Conservation (phyloP, 1,140 invertebrate species). For the Ruditapes philippinarum region DNA sequence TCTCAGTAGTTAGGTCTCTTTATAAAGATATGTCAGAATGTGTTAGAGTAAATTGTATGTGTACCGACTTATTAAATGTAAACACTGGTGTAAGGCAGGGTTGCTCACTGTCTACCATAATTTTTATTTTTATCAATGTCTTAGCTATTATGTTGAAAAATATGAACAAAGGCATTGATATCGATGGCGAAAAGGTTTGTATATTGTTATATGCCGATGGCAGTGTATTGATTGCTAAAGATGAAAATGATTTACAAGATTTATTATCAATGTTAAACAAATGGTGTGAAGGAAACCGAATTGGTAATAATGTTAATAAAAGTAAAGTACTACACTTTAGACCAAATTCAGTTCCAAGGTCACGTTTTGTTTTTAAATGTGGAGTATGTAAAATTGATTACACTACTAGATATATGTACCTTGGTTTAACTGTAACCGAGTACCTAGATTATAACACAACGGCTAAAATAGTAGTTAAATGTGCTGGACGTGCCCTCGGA, state of each 20-base stretch:
- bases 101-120: background rate
- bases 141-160: background rate
- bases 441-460: background rate
- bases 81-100: background rate
- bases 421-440: background rate
- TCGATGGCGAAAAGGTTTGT: background rate
- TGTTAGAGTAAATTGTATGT: background rate
- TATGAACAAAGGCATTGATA: background rate
- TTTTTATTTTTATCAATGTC: background rate
- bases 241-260: conserved; percentile 18
- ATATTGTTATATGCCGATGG: conserved; percentile 21
- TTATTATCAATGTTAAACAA: background rate
- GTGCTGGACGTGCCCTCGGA: background rate
- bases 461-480: background rate
- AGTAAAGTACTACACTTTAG: conserved; percentile 23
- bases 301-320: background rate
- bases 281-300: background rate
- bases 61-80: conserved; percentile 7
- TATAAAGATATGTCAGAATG: background rate
- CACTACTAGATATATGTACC: background rate
- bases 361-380: background rate
- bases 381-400: background rate
- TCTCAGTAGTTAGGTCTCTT: too few species aligned
- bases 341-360: background rate
- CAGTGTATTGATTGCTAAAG: background rate